Conservation (phyloP, 2,797 vertebrate species). For the Myotis findleyi region DNA sequence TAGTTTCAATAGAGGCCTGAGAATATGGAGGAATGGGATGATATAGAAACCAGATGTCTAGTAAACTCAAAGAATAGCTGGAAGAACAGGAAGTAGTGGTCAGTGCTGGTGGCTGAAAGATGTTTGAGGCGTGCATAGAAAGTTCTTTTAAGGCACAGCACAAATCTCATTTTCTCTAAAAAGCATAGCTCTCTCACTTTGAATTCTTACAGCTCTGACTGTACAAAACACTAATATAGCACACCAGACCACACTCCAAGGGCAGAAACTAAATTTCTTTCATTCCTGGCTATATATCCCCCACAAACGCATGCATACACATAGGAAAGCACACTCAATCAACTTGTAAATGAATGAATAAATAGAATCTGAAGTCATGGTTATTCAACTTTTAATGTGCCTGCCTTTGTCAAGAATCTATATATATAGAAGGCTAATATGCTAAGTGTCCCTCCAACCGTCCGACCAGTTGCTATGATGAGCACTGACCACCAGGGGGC, state of each 20-base stretch:
- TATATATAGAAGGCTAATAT: too few relatives aligned
- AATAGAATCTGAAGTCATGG: constrained; percentile 30
- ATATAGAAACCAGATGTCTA: not conserved
- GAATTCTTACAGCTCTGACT: not conserved
- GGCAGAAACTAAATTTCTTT: constrained; percentile 7
- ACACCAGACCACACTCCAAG: not conserved
- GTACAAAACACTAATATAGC: not conserved
- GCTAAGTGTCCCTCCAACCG: too few relatives aligned
- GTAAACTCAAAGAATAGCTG: not conserved
- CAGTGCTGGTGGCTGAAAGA: not conserved
- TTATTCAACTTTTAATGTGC: not conserved
- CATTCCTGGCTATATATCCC: not conserved
- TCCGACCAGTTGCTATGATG: too few relatives aligned
- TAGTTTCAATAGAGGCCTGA: not conserved
- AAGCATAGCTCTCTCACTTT: not conserved
- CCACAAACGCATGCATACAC: not conserved
- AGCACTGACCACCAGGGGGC: too few relatives aligned
- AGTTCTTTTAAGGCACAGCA: not conserved
- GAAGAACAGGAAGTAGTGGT: not conserved
- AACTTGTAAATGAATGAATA: not conserved
- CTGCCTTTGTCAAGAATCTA: not conserved
- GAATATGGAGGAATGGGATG: not conserved
- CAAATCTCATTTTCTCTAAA: not conserved
- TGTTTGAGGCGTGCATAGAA: not conserved
- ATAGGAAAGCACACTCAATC: not conserved